Conservation (phyloP, 2,888 invertebrate genomes). For the Aspidapion aeneum region DNA sequence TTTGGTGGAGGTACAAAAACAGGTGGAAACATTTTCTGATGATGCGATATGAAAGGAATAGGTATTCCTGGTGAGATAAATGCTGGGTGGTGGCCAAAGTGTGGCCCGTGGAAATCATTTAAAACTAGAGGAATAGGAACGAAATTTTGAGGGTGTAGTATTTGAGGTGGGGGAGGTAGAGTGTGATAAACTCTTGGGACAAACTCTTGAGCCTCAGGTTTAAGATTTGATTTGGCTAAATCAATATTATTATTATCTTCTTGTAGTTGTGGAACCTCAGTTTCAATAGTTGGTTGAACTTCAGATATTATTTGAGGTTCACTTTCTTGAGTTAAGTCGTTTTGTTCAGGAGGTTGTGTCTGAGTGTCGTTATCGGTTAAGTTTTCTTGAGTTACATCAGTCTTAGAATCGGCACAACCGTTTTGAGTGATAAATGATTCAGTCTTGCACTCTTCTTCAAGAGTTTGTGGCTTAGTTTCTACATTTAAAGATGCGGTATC, state of each 20-base stretch:
- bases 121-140: conserved; percentile 41
- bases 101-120: conserved; percentile 33
- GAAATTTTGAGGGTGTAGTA: conserved; percentile 40
- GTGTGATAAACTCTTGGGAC: conserved; percentile 43
- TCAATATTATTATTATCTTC: neutral
- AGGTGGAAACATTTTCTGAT: conserved; percentile 22
- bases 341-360: neutral
- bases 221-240: conserved; percentile 32
- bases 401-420: conserved; percentile 22
- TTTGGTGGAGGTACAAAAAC: conserved; percentile 28
- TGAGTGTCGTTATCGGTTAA: conserved; percentile 7
- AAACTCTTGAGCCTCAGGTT: conserved; percentile 48
- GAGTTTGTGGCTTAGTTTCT: neutral
- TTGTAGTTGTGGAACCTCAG: neutral
- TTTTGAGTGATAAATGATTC: neutral
- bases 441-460: neutral
- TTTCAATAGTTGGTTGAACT: too few relatives aligned
- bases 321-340: too few relatives aligned
- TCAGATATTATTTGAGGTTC: too few relatives aligned
- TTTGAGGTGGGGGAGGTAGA: conserved; percentile 35
- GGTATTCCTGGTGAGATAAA: conserved; percentile 42
- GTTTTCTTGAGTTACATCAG: conserved; percentile 16
- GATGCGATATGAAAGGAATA: conserved; percentile 41
- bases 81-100: conserved; percentile 29
- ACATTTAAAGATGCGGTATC: neutral